Evolutionary conservation across 2,888 invertebrate species (phyloP).

Genomic region (Cremastinae sp.): DNA sequence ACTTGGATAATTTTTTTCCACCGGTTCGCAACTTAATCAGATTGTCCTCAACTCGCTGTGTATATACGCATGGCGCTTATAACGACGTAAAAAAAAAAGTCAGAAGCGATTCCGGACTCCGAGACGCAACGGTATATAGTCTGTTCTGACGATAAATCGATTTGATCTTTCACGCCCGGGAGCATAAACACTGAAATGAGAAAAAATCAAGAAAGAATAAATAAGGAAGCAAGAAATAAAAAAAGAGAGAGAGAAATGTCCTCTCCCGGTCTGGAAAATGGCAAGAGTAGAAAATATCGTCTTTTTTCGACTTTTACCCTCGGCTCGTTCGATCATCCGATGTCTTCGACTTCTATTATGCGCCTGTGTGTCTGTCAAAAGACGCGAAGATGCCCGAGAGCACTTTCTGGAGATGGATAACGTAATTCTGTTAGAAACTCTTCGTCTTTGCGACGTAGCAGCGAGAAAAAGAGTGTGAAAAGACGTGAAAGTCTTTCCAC

Average conservation of each 20-base stretch:
- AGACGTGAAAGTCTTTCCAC: slow-evolving; percentile 30
- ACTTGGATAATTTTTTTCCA: too few relatives aligned
- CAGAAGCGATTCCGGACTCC: too few relatives aligned
- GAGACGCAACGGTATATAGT: too few relatives aligned
- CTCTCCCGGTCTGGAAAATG: too few relatives aligned
- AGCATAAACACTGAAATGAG: slow-evolving; percentile 48
- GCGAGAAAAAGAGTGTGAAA: slow-evolving; percentile 38
- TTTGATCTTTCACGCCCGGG: slow-evolving; percentile 53
- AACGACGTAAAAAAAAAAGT: too few relatives aligned
- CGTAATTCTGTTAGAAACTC: slow-evolving; percentile 62
- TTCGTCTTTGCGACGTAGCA: slow-evolving; percentile 43
- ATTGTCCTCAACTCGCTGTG: too few relatives aligned
- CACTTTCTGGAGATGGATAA: slow-evolving; percentile 63
- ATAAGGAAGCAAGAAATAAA: slow-evolving; percentile 14
- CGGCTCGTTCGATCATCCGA: slow-evolving; percentile 44
- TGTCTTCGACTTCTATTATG: slow-evolving; percentile 26
- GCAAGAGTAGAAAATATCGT: too few relatives aligned
- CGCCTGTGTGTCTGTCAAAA: slow-evolving; percentile 15
- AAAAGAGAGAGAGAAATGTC: slow-evolving; percentile 18
- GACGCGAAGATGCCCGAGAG: slow-evolving; percentile 51
- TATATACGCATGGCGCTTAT: too few relatives aligned
- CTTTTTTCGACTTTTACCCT: slow-evolving; percentile 33
- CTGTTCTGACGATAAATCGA: slow-evolving; percentile 60
- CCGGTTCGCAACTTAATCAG: too few relatives aligned
- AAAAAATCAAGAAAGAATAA: slow-evolving; percentile 15